phyloP scores from a whole-genome alignment of 2,113 vertebrate species.

The Puntigrus tetrazona region DNA sequence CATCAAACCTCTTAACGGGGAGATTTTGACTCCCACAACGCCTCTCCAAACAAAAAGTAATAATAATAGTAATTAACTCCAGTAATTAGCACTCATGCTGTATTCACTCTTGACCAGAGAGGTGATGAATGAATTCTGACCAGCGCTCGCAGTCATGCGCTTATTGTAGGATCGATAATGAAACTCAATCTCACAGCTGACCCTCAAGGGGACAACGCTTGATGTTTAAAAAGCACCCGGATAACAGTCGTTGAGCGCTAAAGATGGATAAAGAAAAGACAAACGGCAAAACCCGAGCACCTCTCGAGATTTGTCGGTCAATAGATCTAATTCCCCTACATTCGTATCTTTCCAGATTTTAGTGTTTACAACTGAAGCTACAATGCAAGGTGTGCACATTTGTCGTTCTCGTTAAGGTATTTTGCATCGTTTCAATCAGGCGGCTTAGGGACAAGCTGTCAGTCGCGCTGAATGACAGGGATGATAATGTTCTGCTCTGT shows the following conservation, averaged over 20 bases:
- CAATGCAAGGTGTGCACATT: neutral
- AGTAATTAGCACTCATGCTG: constrained; percentile 13
- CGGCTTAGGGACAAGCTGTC: constrained; percentile 23
- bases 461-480: constrained; percentile 53
- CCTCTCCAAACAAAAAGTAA: neutral
- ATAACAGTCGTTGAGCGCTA: neutral
- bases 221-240: constrained; percentile 2
- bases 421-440: constrained; percentile 58
- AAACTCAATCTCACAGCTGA: neutral
- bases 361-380: constrained; percentile 25
- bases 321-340: neutral
- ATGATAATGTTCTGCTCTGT: constrained; percentile 49
- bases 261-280: neutral
- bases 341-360: constrained; percentile 10
- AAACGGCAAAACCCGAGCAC: neutral
- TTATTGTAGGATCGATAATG: constrained; percentile 10
- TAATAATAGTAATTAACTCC: neutral
- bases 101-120: neutral
- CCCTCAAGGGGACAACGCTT: neutral
- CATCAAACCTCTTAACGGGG: constrained; percentile 53
- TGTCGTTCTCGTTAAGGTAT: constrained; percentile 41
- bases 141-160: neutral
- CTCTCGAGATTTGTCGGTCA: neutral
- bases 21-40: neutral
- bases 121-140: constrained; percentile 1